phyloP scores from a whole-genome alignment of 2,797 vertebrate genomes.

The Eleutherodactylus coqui region DNA sequence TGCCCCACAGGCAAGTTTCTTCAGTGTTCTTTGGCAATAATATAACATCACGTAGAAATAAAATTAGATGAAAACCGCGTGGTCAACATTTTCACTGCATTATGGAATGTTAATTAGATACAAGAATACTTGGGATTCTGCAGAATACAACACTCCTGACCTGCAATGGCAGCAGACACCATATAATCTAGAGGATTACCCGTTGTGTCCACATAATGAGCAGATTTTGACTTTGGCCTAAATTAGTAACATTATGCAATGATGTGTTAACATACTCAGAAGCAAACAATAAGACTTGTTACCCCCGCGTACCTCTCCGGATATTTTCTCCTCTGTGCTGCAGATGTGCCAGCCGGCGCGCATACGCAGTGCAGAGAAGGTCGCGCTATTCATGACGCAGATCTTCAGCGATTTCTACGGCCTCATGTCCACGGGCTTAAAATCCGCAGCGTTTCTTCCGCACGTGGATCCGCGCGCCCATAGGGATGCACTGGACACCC shows the following conservation, averaged over 20 bases:
- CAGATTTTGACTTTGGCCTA: not conserved
- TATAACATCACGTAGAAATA: constrained; percentile 15
- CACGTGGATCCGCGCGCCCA: too few relatives aligned
- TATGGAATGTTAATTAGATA: constrained; percentile 45
- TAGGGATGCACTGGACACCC: too few relatives aligned
- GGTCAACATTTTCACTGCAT: constrained; percentile 28
- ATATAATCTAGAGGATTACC: not conserved
- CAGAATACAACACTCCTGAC: not conserved
- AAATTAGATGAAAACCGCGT: constrained; percentile 42
- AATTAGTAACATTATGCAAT: not conserved
- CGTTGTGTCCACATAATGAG: not conserved
- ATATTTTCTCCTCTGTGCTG: too few relatives aligned
- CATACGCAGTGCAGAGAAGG: too few relatives aligned
- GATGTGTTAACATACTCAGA: too few relatives aligned
- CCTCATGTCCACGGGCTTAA: too few relatives aligned
- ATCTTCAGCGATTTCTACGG: too few relatives aligned
- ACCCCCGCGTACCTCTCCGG: too few relatives aligned
- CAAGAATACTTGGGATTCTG: not conserved
- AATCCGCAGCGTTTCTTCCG: too few relatives aligned
- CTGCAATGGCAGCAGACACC: not conserved
- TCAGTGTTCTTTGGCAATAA: constrained; percentile 67
- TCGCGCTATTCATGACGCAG: too few relatives aligned
- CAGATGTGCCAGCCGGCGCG: too few relatives aligned
- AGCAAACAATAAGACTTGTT: too few relatives aligned
- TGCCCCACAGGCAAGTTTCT: constrained; percentile 86